A percentile compares a stretch with the other conserved stretches of the same genome.
Evolutionary conservation across 2,797 vertebrate genomes (phyloP).

Genomic region (Urophycis tenuis): DNA sequence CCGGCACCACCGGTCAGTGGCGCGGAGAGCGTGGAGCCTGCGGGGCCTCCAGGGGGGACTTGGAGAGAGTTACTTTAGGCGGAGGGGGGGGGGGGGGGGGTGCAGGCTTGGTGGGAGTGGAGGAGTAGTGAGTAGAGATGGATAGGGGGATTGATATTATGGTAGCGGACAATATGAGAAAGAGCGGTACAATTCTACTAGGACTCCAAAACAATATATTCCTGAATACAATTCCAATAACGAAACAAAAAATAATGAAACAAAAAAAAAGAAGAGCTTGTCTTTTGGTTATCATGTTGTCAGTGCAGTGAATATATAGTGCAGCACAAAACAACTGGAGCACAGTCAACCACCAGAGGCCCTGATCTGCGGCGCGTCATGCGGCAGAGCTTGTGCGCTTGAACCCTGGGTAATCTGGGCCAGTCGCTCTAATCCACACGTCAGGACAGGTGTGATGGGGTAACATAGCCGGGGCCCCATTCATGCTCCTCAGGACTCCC

Average conservation of each 20-base stretch:
- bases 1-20: slow-evolving; percentile 79
- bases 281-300: background rate
- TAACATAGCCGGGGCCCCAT: background rate
- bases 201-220: background rate
- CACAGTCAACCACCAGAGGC: background rate
- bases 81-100: background rate
- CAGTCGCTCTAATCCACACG: background rate
- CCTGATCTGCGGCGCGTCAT: background rate
- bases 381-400: background rate
- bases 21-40: too few species aligned
- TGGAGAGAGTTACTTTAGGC: background rate
- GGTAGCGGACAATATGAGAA: background rate
- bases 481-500: background rate
- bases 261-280: background rate
- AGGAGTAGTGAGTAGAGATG: slow-evolving; percentile 13
- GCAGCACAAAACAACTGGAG: background rate
- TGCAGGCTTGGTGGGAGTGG: slow-evolving; percentile 38
- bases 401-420: background rate
- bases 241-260: too few species aligned
- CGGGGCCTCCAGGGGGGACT: background rate
- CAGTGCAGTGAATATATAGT: background rate
- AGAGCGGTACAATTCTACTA: background rate
- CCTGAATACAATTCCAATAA: too few species aligned
- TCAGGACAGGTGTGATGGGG: background rate
- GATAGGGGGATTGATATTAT: too few species aligned